phyloP scores from a whole-genome alignment of 1,140 invertebrate genomes.

The Gonatopus flavifemur region DNA sequence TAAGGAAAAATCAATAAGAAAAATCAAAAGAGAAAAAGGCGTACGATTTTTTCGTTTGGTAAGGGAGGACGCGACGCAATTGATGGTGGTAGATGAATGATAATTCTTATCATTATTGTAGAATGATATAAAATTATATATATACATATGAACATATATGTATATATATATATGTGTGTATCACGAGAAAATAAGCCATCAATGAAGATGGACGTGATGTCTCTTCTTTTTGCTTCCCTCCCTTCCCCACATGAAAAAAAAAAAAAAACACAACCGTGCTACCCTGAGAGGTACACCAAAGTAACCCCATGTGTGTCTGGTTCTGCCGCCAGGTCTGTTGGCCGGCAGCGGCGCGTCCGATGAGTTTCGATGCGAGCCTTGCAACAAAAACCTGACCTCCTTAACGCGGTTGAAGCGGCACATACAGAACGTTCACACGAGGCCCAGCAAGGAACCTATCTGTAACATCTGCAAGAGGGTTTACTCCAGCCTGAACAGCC shows the following conservation, averaged over 20 bases:
- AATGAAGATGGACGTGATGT: conserved; percentile 1
- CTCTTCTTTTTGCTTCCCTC: too few relatives aligned
- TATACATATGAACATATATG: too few relatives aligned
- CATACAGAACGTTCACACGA: conserved; percentile 85
- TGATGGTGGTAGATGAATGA: conserved; percentile 22
- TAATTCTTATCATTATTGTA: too few relatives aligned
- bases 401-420: conserved; percentile 81
- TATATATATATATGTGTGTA: too few relatives aligned
- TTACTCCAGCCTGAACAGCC: conserved; percentile 83
- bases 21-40: conserved; percentile 31
- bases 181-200: conserved; percentile 18
- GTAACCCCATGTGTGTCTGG: conserved; percentile 58
- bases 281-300: conserved; percentile 31
- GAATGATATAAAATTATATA: too few relatives aligned
- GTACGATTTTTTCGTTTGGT: conserved; percentile 32
- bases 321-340: conserved; percentile 60
- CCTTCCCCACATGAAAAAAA: conserved; percentile 4
- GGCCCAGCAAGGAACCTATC: conserved; percentile 79
- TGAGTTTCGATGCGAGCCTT: conserved; percentile 83
- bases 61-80: conserved; percentile 21
- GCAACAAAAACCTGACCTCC: conserved; percentile 84
- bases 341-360: conserved; percentile 64
- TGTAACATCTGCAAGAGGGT: conserved; percentile 87
- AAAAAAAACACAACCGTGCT: conserved; percentile 6
- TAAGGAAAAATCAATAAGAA: conserved; percentile 3